A percentile compares a stretch with the other conserved stretches of the same genome.
These are phyloP conservation scores for Heterocephalus glaber DNA, from an alignment of 2,113 vertebrate genomes.

Conservation along the genomic window DNA sequence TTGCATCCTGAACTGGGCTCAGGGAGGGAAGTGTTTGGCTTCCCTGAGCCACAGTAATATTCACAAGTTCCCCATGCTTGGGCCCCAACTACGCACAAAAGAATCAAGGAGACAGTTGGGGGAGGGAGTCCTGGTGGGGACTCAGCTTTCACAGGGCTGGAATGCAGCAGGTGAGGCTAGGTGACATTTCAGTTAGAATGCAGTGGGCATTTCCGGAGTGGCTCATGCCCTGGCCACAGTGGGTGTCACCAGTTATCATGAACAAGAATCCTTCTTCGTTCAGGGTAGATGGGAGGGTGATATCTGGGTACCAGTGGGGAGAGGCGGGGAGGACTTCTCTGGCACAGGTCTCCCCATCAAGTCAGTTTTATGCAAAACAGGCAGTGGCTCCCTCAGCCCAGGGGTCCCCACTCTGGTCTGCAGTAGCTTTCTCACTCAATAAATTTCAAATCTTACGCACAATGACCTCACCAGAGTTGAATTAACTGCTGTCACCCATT, in stretches of 20 bases:
- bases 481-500: neutral
- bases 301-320: neutral
- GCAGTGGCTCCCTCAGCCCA: neutral
- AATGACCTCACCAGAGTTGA: neutral
- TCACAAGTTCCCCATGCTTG: neutral
- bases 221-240: neutral
- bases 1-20: neutral
- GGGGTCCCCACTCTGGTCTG: neutral
- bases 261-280: neutral
- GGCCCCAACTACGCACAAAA: neutral
- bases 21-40: neutral
- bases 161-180: neutral
- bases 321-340: neutral
- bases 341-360: neutral
- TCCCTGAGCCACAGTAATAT: neutral
- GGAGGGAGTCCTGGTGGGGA: neutral
- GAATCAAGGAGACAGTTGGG: neutral
- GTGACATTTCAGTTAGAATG: neutral
- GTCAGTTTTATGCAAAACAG: neutral
- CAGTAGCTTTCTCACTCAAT: neutral
- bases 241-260: neutral
- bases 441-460: neutral
- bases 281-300: neutral
- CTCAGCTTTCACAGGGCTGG: neutral
- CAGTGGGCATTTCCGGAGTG: neutral